Evolutionary conservation across 2,113 vertebrate genomes (phyloP), one percentile per base, ranked within the genome.

Genomic region (Eulemur macaco): DNA sequence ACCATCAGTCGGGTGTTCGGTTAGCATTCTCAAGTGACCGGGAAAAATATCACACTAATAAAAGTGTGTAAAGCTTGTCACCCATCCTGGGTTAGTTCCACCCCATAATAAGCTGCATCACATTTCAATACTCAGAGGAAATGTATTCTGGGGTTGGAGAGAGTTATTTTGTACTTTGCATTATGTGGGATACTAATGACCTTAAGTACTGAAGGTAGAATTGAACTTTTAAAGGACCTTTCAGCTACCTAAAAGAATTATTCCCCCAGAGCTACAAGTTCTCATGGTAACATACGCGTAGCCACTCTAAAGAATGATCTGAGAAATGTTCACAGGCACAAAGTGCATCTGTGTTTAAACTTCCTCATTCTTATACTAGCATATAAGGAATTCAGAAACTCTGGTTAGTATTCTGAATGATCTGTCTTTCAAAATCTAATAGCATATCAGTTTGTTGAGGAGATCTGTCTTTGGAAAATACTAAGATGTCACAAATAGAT

Each of bases 281-380:
- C 23, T 23, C 52, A 7, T 2, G 6, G n/a, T 85, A 54, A 76
- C 25, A 54, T 34, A 39, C 0, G 3, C 0, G 3, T 6, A 86
- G 37, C 34, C 87, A 45, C 23, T 58, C 31, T 50, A 52, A 64
- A 66, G 73, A 83, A 63, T 27, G 14, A n/a, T 34, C 15, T 69
- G 64, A 50, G 54, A 63, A 77, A 3, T 21, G 15, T 39, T 73
- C 31, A 8, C 29, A 42, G 29, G 37, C 27, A 95, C 93, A 76
- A 97, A 95, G n/a, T 21, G 0, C 39, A 50, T 87, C 54, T 82
- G 37, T 80, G 89, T 25, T 84, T 39, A 15, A 76, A 69, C 47
- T 52, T 83, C 29, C 86, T 45, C 23, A 34, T 95, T 97, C 66
- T 86, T 68, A 94, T 42, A 39, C 37, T 50, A 21, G 69, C 27